A percentile compares a stretch with the other conserved stretches of the same genome.
These are phyloP conservation scores for Volucella inflata DNA, from an alignment of 2,888 invertebrate species.

Conservation along the genomic window DNA sequence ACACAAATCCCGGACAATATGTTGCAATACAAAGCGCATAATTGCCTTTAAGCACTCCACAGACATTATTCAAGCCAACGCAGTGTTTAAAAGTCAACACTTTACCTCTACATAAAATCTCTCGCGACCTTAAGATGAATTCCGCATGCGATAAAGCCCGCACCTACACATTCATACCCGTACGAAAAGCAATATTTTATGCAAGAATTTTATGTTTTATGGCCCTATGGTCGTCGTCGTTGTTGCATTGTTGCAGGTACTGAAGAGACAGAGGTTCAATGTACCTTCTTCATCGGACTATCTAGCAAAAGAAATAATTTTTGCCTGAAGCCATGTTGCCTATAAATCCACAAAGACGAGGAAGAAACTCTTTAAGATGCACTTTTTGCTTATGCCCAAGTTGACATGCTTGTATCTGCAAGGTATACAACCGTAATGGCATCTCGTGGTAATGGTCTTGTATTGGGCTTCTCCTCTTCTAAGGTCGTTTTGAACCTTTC, in stretches of 20 bases:
- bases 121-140: conserved; percentile 64
- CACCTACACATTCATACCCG: conserved; percentile 20
- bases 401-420: conserved; percentile 69
- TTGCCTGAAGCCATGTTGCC: conserved; percentile 44
- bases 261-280: conserved; percentile 51
- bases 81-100: conserved; percentile 26
- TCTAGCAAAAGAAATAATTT: conserved; percentile 6
- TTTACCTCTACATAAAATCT: conserved; percentile 32
- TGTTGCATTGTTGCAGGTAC: conserved; percentile 3
- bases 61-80: conserved; percentile 45
- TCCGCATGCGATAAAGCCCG: conserved; percentile 61
- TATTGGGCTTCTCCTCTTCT: conserved; percentile 57
- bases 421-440: conserved; percentile 58
- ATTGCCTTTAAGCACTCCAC: conserved; percentile 1
- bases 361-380: conserved; percentile 62
- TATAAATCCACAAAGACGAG: conserved; percentile 53
- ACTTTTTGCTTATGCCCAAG: conserved; percentile 28
- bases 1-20: too few relatives aligned
- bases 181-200: conserved; percentile 41
- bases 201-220: conserved; percentile 52
- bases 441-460: conserved; percentile 51
- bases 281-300: conserved; percentile 46
- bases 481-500: conserved; percentile 67
- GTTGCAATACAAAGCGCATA: neutral
- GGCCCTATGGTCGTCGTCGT: conserved; percentile 34